These are phyloP conservation scores for Zoanthus gigantus DNA, from an alignment of 92 coral and sea anemone genomes.

Conservation along the genomic window DNA sequence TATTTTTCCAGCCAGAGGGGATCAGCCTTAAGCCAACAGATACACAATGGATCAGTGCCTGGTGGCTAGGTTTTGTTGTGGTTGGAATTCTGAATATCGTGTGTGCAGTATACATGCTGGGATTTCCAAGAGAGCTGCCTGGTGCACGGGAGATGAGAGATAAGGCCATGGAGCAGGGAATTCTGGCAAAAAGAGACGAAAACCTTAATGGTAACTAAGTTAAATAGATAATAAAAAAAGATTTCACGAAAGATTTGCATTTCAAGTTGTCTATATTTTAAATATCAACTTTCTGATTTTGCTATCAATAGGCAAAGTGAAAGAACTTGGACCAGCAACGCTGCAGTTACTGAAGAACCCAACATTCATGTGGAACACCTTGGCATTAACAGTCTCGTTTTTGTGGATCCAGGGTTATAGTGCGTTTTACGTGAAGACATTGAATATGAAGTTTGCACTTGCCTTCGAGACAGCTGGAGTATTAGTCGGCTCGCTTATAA, in stretches of 20 bases:
- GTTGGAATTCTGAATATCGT: conserved; percentile 13
- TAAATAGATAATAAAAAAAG: too few relatives aligned
- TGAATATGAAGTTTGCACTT: conserved; percentile 44
- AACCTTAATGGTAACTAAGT: neutral
- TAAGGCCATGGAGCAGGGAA: conserved; percentile 34
- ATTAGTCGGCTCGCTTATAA: neutral
- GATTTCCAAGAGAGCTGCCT: conserved; percentile 51
- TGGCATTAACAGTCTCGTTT: conserved; percentile 44
- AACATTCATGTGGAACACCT: conserved; percentile 54
- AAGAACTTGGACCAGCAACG: conserved; percentile 38
- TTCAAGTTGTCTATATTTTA: neutral
- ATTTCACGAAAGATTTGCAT: too few relatives aligned
- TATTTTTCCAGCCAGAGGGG: conserved; percentile 44
- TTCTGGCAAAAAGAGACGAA: conserved; percentile 29
- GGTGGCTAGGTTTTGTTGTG: conserved; percentile 60
- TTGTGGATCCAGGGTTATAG: conserved; percentile 19
- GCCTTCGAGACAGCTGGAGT: conserved; percentile 28
- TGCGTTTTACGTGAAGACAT: conserved; percentile 35
- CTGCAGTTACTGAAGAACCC: conserved; percentile 40
- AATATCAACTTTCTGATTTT: neutral
- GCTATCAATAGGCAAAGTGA: conserved; percentile 30
- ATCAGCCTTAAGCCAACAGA: conserved; percentile 38
- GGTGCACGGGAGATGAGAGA: conserved; percentile 48
- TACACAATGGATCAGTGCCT: conserved; percentile 55
- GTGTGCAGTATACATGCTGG: conserved; percentile 20